Evolutionary conservation across 2,888 invertebrate genomes (phyloP), one percentile per base, ranked within the genome.

Genomic region (Adelphocoris suturalis): DNA sequence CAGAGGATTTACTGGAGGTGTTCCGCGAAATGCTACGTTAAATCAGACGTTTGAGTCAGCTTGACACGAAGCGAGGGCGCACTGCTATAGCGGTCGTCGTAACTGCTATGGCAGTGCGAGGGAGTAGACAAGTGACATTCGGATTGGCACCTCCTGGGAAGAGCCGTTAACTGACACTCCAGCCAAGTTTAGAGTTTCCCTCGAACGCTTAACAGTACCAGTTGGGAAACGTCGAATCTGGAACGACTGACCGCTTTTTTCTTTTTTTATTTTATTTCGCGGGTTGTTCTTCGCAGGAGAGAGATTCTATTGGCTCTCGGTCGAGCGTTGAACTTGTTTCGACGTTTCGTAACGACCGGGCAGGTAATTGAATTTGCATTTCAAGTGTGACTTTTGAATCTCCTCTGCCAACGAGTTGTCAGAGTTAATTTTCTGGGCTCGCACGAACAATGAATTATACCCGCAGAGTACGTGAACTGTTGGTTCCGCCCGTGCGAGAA

Each of bases 331-430:
- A 16, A 52, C 52, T 16, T 16, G 52, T 7, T 16, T 52, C 52
- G 52, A 52, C 52, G 52, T 14, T 52, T 52, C 52, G 52, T 14
- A 52, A 16, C 52, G 52, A 16, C 52, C 52, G 52, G 16, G 12
- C 37, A 52, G 52, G 19, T 14, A 61, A 61, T 19, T n/a, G 19
- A 19, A 61, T 61, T 61, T n/a, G 61, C 61, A 61, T 61, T 61
- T 19, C n/a, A n/a, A 61, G 61, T n/a, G 52, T 13, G 52, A 16
- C 52, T 16, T 2, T 61, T 61, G 61, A 52, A 14, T 16, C 14
- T 16, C 52, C 52, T 52, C 61, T 61, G 19, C 61, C 61, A 61
- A 61, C 61, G 61, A 9, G n/a, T 61, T 61, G 61, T 61, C 52
- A 52, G 14, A 52, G 52, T 52, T 52, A 52, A 52, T 16, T 14